Percentiles rank a stretch among this genome's conserved stretches.
Conservation (phyloP, 2,797 vertebrate genomes). For the Glyptemys insculpta region DNA sequence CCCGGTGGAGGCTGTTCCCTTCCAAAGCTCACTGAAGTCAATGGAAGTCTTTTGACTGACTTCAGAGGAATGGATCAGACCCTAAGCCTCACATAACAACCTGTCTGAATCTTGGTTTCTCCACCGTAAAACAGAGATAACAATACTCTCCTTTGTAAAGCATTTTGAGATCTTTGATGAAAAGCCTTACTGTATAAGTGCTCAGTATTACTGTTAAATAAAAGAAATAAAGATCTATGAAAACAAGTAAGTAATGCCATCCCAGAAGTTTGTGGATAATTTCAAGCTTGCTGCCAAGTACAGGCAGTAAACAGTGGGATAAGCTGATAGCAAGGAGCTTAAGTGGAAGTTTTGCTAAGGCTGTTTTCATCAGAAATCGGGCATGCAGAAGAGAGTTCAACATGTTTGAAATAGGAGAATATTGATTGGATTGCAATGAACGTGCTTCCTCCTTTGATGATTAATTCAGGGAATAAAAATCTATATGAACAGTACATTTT, state of each 20-base stretch:
- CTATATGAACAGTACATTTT: neutral
- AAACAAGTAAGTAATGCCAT: neutral
- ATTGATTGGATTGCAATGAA: conserved; percentile 3
- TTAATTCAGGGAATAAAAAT: conserved; percentile 48
- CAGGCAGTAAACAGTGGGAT: conserved; percentile 33
- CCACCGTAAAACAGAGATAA: neutral
- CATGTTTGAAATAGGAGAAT: conserved; percentile 3
- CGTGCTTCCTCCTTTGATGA: conserved; percentile 14
- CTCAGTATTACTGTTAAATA: neutral
- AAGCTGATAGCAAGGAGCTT: conserved; percentile 28
- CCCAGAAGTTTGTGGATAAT: neutral
- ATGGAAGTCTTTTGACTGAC: neutral
- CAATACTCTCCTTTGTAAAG: neutral
- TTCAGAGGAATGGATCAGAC: neutral
- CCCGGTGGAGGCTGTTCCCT: neutral
- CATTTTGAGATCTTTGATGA: rapidly evolving
- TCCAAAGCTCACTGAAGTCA: neutral
- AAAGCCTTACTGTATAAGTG: rapidly evolving
- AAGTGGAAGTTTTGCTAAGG: conserved; percentile 15
- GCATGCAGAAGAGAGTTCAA: conserved; percentile 5
- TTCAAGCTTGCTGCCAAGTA: conserved; percentile 21
- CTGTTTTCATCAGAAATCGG: conserved; percentile 10
- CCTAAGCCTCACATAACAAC: neutral
- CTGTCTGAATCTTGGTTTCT: neutral
- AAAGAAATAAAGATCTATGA: neutral